Evolutionary conservation across 2,888 invertebrate genomes (phyloP).

Genomic region (Bombylius discolor): DNA sequence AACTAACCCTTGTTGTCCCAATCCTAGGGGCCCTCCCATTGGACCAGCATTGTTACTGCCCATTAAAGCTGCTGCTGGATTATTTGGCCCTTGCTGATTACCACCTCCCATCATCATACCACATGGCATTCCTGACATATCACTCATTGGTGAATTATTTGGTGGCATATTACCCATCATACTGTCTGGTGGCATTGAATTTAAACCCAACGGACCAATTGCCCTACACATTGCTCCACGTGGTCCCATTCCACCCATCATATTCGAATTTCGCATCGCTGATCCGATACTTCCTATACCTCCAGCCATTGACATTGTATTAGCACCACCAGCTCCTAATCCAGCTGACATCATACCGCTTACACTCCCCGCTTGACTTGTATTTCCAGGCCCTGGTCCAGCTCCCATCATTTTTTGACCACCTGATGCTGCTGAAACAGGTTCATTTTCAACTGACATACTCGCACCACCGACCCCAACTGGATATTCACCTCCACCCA

Average conservation of each 20-base stretch:
- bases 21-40: neutral
- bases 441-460: conserved; percentile 10
- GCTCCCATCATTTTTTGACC: conserved; percentile 7
- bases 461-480: neutral
- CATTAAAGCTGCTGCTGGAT: conserved; percentile 9
- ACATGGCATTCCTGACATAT: conserved; percentile 6
- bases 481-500: conserved; percentile 17
- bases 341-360: neutral
- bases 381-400: neutral
- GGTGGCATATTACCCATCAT: conserved; percentile 16
- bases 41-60: conserved; percentile 13
- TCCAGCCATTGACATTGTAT: conserved; percentile 36
- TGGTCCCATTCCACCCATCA: conserved; percentile 33
- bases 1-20: conserved; percentile 5
- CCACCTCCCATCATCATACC: conserved; percentile 8
- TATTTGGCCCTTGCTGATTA: neutral
- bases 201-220: conserved; percentile 27
- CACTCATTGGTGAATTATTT: conserved; percentile 7
- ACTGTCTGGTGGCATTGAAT: conserved; percentile 18
- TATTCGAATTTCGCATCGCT: conserved; percentile 20
- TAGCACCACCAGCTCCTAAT: conserved; percentile 16
- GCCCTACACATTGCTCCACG: conserved; percentile 32
- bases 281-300: conserved; percentile 8
- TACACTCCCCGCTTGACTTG: neutral
- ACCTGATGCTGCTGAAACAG: conserved; percentile 8